Percentiles rank a stretch among this genome's conserved stretches.
phyloP scores from a whole-genome alignment of 2,797 vertebrate species.

The Poliocrania exsul region DNA sequence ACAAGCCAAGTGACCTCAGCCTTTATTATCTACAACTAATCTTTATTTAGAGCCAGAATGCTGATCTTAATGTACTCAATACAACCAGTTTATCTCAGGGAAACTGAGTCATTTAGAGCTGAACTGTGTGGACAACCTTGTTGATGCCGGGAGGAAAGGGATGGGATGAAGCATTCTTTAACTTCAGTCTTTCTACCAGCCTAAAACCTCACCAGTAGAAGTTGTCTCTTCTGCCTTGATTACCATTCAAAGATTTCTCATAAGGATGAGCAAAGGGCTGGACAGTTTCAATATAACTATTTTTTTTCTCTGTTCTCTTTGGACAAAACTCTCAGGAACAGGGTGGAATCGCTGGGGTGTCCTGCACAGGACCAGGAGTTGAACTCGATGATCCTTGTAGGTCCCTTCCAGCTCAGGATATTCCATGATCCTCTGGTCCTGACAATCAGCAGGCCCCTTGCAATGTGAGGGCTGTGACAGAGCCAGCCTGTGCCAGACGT shows the following conservation, averaged over 20 bases:
- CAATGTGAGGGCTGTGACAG: background rate
- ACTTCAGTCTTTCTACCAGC: background rate
- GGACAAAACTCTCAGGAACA: background rate
- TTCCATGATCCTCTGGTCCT: background rate
- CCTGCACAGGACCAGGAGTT: background rate
- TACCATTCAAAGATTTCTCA: background rate
- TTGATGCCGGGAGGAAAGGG: background rate
- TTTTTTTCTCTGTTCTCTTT: background rate
- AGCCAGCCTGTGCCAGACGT: background rate
- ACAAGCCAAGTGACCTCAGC: background rate
- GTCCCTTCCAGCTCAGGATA: background rate
- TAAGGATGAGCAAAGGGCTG: background rate
- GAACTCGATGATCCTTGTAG: rapidly evolving
- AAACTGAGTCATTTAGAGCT: background rate
- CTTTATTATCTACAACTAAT: background rate
- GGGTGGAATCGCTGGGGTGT: rapidly evolving
- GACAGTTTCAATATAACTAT: conserved; percentile 27
- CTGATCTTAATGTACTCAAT: background rate
- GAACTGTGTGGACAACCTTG: background rate
- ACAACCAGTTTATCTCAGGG: background rate
- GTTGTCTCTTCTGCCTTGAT: background rate
- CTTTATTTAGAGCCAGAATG: background rate
- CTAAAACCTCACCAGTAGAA: background rate
- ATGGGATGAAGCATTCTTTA: too few relatives aligned
- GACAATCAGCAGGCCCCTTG: background rate